Evolutionary conservation across 2,113 vertebrate genomes (phyloP).

Genomic region (Acanthochromis polyacanthus): DNA sequence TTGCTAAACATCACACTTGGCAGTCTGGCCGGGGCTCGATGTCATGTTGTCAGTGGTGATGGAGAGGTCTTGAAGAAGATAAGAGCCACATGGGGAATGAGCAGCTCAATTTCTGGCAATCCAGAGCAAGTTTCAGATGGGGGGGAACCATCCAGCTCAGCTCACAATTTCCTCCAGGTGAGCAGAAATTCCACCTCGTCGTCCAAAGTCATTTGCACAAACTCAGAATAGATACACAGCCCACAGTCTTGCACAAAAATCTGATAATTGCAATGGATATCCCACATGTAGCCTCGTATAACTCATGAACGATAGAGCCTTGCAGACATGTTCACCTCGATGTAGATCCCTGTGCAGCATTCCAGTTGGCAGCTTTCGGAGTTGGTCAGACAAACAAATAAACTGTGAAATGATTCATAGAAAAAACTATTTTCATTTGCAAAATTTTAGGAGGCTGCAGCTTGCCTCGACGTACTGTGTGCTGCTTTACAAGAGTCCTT

Average conservation of each 20-base stretch:
- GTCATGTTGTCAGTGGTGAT: constrained; percentile 50
- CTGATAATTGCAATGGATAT: neutral
- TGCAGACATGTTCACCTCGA: neutral
- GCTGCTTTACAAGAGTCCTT: too few species aligned
- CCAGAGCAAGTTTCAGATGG: constrained; percentile 17
- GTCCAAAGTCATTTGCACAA: constrained; percentile 25
- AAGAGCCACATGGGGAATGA: constrained; percentile 37
- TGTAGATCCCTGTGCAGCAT: neutral
- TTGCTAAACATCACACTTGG: constrained; percentile 46
- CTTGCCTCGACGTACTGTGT: too few species aligned
- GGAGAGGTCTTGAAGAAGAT: constrained; percentile 40
- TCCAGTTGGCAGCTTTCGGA: neutral
- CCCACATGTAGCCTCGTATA: neutral
- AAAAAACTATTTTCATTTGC: neutral
- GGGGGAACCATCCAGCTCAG: constrained; percentile 23
- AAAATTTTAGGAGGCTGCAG: neutral
- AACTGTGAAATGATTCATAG: neutral
- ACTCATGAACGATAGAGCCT: neutral
- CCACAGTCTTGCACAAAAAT: neutral
- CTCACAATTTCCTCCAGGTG: constrained; percentile 39
- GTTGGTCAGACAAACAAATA: neutral
- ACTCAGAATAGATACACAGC: neutral
- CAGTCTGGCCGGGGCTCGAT: constrained; percentile 28
- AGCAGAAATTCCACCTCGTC: constrained; percentile 22
- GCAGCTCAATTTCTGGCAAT: constrained; percentile 31